These are phyloP conservation scores for Babylonia areolata DNA, from an alignment of 1,140 invertebrate genomes.

Conservation along the genomic window DNA sequence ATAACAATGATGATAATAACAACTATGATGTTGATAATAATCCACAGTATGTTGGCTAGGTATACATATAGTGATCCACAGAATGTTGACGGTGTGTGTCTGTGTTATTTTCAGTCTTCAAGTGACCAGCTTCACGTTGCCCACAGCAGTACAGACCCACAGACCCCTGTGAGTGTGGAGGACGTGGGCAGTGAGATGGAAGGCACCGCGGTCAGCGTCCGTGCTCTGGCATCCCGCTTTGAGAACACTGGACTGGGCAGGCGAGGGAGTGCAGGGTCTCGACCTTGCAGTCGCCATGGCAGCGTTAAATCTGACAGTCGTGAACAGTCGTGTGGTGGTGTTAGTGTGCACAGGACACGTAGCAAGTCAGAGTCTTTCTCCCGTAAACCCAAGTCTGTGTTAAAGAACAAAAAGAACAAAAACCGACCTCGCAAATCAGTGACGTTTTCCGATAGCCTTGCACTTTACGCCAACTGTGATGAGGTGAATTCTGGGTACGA, in stretches of 20 bases:
- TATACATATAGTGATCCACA: too few species aligned
- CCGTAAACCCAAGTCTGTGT: slow-evolving; percentile 62
- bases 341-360: slow-evolving; percentile 44
- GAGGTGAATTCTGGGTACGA: slow-evolving; percentile 46
- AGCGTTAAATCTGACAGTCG: slow-evolving; percentile 31
- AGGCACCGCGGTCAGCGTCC: slow-evolving; percentile 51
- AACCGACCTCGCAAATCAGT: slow-evolving; percentile 58
- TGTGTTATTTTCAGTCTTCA: slow-evolving; percentile 19
- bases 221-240: slow-evolving; percentile 61
- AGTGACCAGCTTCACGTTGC: slow-evolving; percentile 28
- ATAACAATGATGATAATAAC: too few species aligned
- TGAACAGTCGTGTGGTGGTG: neutral
- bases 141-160: slow-evolving; percentile 24
- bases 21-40: too few species aligned
- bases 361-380: slow-evolving; percentile 66
- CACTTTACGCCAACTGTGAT: slow-evolving; percentile 44
- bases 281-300: slow-evolving; percentile 9
- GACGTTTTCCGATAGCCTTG: slow-evolving; percentile 63
- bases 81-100: neutral
- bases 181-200: slow-evolving; percentile 19
- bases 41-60: too few species aligned
- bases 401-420: slow-evolving; percentile 61
- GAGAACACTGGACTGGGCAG: slow-evolving; percentile 41
- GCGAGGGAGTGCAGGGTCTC: neutral
- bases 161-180: neutral